phyloP scores from a whole-genome alignment of 2,888 invertebrate genomes.

The Enchytraeus crypticus region DNA sequence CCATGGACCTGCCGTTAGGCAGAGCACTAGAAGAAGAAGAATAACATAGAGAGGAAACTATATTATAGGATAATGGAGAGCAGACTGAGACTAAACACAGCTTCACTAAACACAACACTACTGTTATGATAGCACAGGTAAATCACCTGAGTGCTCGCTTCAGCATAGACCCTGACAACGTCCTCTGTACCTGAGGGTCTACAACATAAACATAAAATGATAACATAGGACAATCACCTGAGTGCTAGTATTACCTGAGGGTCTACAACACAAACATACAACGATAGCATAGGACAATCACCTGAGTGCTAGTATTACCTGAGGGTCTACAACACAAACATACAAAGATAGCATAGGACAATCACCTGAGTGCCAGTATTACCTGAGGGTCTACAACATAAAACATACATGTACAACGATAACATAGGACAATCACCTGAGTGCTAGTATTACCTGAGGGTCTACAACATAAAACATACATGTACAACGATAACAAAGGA shows the following conservation, averaged over 20 bases:
- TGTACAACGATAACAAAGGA: too few relatives aligned
- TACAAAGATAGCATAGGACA: neutral
- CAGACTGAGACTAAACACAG: too few relatives aligned
- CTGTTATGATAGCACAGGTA: neutral
- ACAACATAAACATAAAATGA: too few relatives aligned
- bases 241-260: slow-evolving; percentile 87
- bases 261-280: slow-evolving; percentile 54
- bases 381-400: slow-evolving; percentile 70
- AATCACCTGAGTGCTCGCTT: slow-evolving; percentile 61
- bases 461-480: too few relatives aligned
- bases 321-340: slow-evolving; percentile 63
- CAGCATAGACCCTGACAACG: slow-evolving; percentile 88
- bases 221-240: slow-evolving; percentile 25
- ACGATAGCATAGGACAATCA: slow-evolving; percentile 1
- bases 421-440: too few relatives aligned
- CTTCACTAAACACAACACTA: too few relatives aligned
- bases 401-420: too few relatives aligned
- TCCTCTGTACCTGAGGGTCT: slow-evolving; percentile 97
- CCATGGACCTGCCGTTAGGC: too few relatives aligned
- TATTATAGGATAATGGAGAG: too few relatives aligned
- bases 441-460: too few relatives aligned
- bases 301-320: slow-evolving; percentile 74
- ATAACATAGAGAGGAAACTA: too few relatives aligned
- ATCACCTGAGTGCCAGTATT: slow-evolving; percentile 65
- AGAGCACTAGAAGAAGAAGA: too few relatives aligned